Evolutionary conservation across 2,888 invertebrate genomes (phyloP).

Genomic region (Petrophora chlorosata): DNA sequence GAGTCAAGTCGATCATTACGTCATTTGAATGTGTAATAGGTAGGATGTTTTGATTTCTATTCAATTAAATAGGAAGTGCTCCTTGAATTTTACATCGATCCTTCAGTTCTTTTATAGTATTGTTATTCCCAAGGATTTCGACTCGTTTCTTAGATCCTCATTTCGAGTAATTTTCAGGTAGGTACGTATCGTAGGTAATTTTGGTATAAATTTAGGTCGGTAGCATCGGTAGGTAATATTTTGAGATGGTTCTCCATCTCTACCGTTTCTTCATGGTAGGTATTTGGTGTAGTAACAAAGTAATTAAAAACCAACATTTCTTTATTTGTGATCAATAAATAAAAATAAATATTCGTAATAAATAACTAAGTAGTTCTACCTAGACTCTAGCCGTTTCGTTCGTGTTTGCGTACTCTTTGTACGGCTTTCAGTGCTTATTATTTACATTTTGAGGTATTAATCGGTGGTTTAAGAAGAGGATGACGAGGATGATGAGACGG

Average conservation of each 20-base stretch:
- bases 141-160: too few relatives aligned
- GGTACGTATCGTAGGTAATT: too few relatives aligned
- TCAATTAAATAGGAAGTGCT: too few relatives aligned
- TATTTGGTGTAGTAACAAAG: constrained; percentile 26
- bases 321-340: constrained; percentile 79
- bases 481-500: constrained; percentile 68
- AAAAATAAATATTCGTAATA: constrained; percentile 77
- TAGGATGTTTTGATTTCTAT: too few relatives aligned
- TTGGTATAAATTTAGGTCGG: too few relatives aligned
- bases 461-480: constrained; percentile 60
- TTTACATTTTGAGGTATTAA: constrained; percentile 55
- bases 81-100: too few relatives aligned
- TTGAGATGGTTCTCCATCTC: too few relatives aligned
- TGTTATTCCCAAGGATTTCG: too few relatives aligned
- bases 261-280: background rate
- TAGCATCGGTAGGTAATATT: too few relatives aligned
- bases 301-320: constrained; percentile 58
- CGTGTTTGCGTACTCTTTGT: constrained; percentile 54
- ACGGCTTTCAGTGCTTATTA: constrained; percentile 50
- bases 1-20: background rate
- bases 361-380: constrained; percentile 63
- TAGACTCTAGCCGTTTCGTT: constrained; percentile 72
- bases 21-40: background rate
- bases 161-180: too few relatives aligned
- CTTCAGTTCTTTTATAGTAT: too few relatives aligned